Evolutionary conservation across 2,113 vertebrate genomes (phyloP), one percentile per base, ranked within the genome.

Genomic region (Thermophis baileyi): DNA sequence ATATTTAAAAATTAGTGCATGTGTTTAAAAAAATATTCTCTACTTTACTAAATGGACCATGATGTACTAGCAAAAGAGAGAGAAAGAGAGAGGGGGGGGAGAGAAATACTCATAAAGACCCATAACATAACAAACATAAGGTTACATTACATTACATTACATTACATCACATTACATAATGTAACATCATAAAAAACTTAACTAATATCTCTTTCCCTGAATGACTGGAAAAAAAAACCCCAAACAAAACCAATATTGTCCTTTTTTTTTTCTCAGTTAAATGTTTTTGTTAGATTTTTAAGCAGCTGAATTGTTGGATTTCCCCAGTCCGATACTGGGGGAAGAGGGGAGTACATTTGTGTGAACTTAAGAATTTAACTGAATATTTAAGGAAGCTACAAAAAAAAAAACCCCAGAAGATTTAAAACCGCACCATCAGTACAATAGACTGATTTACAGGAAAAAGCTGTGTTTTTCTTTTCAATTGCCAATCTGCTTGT

Each of bases 351-450:
- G 24, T 55, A 63, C 57, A 54, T 46, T 44, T 20, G 30, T 93
- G 85, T 63, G 88, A 50, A 91, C 89, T 16, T 30, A 95, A 94
- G 93, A 87, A 94, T 94, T 93, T 89, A 94, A 86, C 81, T 91
- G 24, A 54, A 51, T 88, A 92, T 96, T 96, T 95, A 74, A 95
- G 97, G 96, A 97, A 97, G 97, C 97, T 94, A 94, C 94, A 94
- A 90, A 49, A 49, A 57, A 57, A 57, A 49, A 44, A 87, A 95
- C 95, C 95, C 10, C 92, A 95, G 96, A 12, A 90, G 93, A 95
- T 94, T 94, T 95, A 94, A 96, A 97, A 96, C 95, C 81, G 16
- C 49, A 0, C n/a, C 3, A 30, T 92, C 92, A 90, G 47, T 95
- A 93, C 87, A 74, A 30, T 54, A 50, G 85, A 92, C 95, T 94